Base-by-base conservation (phyloP, 2,113 vertebrate species). In the Ophiodon elongatus region DNA sequence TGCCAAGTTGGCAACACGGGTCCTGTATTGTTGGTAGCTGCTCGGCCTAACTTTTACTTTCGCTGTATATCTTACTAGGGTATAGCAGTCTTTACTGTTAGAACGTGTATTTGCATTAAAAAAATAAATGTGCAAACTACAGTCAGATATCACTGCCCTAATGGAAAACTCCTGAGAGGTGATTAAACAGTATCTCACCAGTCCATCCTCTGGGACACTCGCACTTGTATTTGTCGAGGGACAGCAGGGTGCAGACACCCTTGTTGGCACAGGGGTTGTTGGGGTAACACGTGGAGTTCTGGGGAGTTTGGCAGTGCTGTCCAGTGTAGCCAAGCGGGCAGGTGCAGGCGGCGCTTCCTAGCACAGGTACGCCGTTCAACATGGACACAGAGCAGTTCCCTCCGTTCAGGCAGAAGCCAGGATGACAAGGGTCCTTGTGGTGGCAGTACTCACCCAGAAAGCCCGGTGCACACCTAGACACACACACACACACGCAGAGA, bases 361-460 rank as follows among this genome's bases (percentile, higher is more conserved):
- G 86, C 65, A 96, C 95, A 66, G 96, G 85, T 60, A 96, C 89
- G 41, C 94, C 93, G 1, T 92, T 80, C 1, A 41, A 90, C 1
- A 95, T 90, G 7, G 90, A 93, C 88, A 96, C 96, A 17, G 76
- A 92, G 86, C 98, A 99, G 45, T 95, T 97, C 9, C 98, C 98
- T 62, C 97, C 96, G 0, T 98, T 97, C 83, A 94, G 93, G 86
- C 98, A 99, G 90, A 93, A 96, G 6, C 92, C 94, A 56, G 95
- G 97, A 56, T 95, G 94, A 45, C 98, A 99, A 8, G 97, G 97
- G 89, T 98, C 96, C 72, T 93, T 96, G 88, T 98, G 96, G 50
- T 99, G 97, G 80, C 98, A 99, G 88, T 98, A 98, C 66, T 98
- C 97, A 63, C 98, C 98, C 84, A 97, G 89, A 84, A 96, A 98